Evolutionary conservation across 2,888 invertebrate genomes (phyloP).

Genomic region (Lysandra bellargus): DNA sequence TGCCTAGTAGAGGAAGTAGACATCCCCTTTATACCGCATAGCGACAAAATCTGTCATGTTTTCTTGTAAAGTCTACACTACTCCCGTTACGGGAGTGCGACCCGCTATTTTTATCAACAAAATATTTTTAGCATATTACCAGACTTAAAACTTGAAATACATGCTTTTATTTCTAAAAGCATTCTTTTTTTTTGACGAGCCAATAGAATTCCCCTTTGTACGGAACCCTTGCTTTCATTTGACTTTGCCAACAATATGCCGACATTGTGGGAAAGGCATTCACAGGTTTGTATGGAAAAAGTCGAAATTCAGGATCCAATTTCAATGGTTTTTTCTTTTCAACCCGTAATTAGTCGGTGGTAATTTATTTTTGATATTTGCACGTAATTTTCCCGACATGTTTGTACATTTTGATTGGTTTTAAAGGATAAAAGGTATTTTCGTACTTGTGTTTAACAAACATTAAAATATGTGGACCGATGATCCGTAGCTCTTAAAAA

Average conservation of each 20-base stretch:
- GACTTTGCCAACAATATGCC: constrained; percentile 11
- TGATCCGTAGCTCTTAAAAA: not conserved
- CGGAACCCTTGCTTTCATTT: constrained; percentile 6
- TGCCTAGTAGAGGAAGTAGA: too few relatives aligned
- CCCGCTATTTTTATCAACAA: too few relatives aligned
- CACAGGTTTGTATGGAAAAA: constrained; percentile 12
- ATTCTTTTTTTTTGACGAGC: not conserved
- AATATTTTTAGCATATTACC: too few relatives aligned
- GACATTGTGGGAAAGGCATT: constrained; percentile 1
- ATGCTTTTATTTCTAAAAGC: not conserved
- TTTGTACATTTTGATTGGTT: not conserved
- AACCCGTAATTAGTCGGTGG: constrained; percentile 15
- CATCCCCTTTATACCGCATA: too few relatives aligned
- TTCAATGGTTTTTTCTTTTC: constrained; percentile 15
- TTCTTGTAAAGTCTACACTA: too few relatives aligned
- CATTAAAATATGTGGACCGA: too few relatives aligned
- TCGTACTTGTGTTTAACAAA: not conserved
- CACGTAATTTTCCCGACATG: not conserved
- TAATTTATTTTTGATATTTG: not conserved
- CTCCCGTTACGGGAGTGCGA: too few relatives aligned
- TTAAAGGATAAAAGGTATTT: not conserved
- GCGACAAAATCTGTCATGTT: too few relatives aligned
- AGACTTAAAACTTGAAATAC: not conserved
- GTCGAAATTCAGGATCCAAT: constrained; percentile 16
- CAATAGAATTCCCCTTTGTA: constrained; percentile 1